phyloP scores from a whole-genome alignment of 2,888 invertebrate species.

The Drosophila basisetae region DNA sequence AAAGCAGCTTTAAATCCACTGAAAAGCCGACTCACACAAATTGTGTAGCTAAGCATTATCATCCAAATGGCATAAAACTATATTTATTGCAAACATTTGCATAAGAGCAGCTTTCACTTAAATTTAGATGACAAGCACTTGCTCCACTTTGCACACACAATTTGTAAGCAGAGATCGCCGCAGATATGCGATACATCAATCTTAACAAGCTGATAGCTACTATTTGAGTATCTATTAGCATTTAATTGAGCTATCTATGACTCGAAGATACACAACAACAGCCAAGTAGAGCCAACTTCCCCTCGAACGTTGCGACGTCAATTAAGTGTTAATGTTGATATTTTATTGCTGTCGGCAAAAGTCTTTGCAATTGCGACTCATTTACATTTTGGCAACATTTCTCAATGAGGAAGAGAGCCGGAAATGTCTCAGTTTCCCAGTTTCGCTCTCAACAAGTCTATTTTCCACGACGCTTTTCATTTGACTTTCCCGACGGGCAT shows the following conservation, averaged over 20 bases:
- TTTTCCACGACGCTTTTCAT: constrained; percentile 33
- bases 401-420: constrained; percentile 42
- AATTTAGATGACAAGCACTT: not conserved
- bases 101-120: constrained; percentile 1
- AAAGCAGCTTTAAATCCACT: not conserved
- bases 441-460: constrained; percentile 22
- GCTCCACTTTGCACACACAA: constrained; percentile 30
- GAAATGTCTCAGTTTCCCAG: constrained; percentile 54
- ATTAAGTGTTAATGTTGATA: constrained; percentile 60
- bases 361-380: constrained; percentile 41
- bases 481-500: constrained; percentile 33
- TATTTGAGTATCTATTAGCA: constrained; percentile 43
- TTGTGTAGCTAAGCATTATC: not conserved
- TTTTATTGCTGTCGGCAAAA: constrained; percentile 36
- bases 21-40: not conserved
- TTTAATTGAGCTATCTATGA: constrained; percentile 51
- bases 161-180: constrained; percentile 48
- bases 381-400: constrained; percentile 61
- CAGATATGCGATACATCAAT: constrained; percentile 34
- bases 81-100: not conserved
- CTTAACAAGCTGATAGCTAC: constrained; percentile 2
- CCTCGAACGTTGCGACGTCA: constrained; percentile 19
- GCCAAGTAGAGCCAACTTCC: not conserved
- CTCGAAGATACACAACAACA: not conserved
- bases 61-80: not conserved